Evolutionary conservation across 2,113 vertebrate genomes (phyloP), one percentile per base, ranked within the genome.

Genomic region (Phaetusa simplex): DNA sequence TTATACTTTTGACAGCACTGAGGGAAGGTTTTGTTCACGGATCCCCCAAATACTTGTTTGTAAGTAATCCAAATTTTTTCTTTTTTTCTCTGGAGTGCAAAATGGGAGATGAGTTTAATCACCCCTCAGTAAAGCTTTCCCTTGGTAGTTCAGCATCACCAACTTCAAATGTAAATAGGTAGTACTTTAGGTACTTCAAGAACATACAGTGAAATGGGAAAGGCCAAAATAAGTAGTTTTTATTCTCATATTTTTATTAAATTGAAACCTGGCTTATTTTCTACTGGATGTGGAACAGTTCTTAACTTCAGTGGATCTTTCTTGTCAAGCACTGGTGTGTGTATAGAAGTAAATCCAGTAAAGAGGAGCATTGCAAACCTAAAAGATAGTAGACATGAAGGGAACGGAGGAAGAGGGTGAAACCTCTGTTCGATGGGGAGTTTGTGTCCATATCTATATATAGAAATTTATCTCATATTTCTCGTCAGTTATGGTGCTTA

Each of bases 101-200:
- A 80, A 69, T 65, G 21, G 49, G 61, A 86, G 43, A 29, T 79
- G 42, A 82, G 40, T 66, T 90, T 95, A 58, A 93, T 53, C 49
- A 56, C 27, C 20, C 6, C 16, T 34, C 29, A 11, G 12, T 20
- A 55, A 84, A 94, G 43, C 29, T 76, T 88, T 88, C 27, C n/a
- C 1, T 4, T 65, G 30, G 17, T 62, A 34, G 10, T 19, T 90
- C 56, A 94, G 45, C 22, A 59, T 34, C 49, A 83, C 27, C 34
- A 62, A 15, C 62, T 80, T 74, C 29, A 79, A 69, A 22, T 0
- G 0, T 59, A 65, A 94, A 67, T 36, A 22, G 13, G 1, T 12
- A 49, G 16, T 29, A 27, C 6, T 87, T 92, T 40, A 64, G 26
- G 12, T 77, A 74, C 20, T 89, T 66, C 24, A 58, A 14, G 22